These are phyloP conservation scores for Lerista edwardsae DNA, from an alignment of 2,797 vertebrate genomes.

Conservation along the genomic window DNA sequence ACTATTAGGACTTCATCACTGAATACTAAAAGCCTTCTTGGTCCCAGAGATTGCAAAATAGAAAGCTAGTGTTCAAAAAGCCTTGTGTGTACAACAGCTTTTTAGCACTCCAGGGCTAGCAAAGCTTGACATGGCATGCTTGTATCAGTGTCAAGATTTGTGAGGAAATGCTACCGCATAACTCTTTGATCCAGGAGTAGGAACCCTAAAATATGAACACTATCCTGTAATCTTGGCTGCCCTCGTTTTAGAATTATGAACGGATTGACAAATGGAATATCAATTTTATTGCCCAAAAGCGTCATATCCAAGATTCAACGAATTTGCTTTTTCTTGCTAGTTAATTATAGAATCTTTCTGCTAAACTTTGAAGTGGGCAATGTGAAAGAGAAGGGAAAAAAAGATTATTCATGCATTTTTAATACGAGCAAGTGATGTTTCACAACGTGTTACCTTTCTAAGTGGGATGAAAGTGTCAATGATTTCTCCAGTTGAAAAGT, in stretches of 20 bases:
- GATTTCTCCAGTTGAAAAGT: slow-evolving; percentile 90
- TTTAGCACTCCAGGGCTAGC: neutral
- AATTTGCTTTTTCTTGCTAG: neutral
- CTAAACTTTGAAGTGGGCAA: neutral
- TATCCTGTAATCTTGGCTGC: neutral
- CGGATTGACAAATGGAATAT: neutral
- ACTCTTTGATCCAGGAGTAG: neutral
- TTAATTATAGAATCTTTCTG: neutral
- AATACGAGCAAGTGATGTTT: slow-evolving; percentile 15
- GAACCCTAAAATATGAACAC: neutral
- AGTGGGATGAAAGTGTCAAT: slow-evolving; percentile 88
- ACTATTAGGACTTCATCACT: too few species aligned
- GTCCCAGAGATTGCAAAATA: too few species aligned
- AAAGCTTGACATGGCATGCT: neutral
- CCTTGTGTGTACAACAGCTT: neutral
- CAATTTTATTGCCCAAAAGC: neutral
- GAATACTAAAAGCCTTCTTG: too few species aligned
- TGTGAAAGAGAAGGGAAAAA: neutral
- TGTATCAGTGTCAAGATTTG: neutral
- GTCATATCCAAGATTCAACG: neutral
- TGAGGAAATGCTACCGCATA: neutral
- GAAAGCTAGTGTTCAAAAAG: too few species aligned
- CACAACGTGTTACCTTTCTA: slow-evolving; percentile 81
- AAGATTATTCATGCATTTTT: neutral
- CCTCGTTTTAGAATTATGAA: neutral